Percentiles rank a stretch among this genome's conserved stretches.
Conservation (phyloP, 2,888 invertebrate genomes). For the Cryptophagus acutangulus region DNA sequence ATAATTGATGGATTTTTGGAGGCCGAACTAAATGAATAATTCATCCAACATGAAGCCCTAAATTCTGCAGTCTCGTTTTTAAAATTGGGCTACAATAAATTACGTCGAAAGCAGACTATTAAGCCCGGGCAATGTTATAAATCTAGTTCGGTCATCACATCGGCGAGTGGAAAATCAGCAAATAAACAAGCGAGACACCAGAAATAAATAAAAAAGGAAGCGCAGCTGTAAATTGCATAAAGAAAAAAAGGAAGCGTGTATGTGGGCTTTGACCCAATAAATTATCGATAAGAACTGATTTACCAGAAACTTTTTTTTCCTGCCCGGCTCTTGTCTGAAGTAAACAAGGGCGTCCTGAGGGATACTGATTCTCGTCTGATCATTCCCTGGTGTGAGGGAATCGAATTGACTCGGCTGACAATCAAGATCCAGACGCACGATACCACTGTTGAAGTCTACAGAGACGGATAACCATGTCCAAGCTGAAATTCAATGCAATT, state of each 20-base stretch:
- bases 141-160: no score
- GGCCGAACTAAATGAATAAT: no score
- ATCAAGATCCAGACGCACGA: slow-evolving; percentile 45
- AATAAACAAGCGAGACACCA: no score
- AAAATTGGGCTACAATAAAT: no score
- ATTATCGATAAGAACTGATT: slow-evolving; percentile 24
- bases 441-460: slow-evolving; percentile 41
- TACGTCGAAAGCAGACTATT: no score
- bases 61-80: no score
- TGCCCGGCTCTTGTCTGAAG: slow-evolving; percentile 48
- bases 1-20: no score
- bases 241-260: no score
- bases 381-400: slow-evolving; percentile 34
- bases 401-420: slow-evolving; percentile 46
- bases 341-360: slow-evolving; percentile 48
- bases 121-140: no score
- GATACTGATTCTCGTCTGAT: slow-evolving; percentile 36
- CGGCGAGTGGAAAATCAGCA: no score
- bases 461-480: slow-evolving; percentile 47
- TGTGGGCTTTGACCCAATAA: slow-evolving; percentile 17
- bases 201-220: no score
- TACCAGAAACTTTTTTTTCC: slow-evolving; percentile 49
- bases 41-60: no score
- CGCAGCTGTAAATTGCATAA: slow-evolving; percentile 6
- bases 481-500: slow-evolving; percentile 42